Base-by-base conservation (phyloP, 23 tunicate species). In the Trididemnum nubilum region DNA sequence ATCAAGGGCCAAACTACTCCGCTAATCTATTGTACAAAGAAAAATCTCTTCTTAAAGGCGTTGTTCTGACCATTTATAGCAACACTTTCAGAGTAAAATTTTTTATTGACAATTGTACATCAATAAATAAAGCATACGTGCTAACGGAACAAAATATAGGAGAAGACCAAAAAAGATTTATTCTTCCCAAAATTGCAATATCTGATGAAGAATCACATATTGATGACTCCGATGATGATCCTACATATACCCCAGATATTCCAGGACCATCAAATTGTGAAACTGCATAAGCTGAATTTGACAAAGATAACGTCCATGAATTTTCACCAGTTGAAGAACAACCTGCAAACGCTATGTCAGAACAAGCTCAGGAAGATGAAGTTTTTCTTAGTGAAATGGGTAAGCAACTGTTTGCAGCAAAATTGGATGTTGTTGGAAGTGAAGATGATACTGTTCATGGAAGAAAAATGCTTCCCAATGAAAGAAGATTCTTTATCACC, bases 151-250 rank as follows among this genome's bases (percentile, higher is more conserved):
- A 44, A 44, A 44, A 44, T 44, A 44, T 44, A 44, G 15, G 54
- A 44, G 54, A 44, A 44, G 54, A 44, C 54, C 54, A 44, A 44
- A 44, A 15, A 44, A 44, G 54, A 44, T 44, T 44, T 44, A 15
- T 44, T 44, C 54, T 44, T 44, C 54, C 54, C 54, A 44, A 44
- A 44, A 44, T 44, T 15, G 15, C 15, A 15, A 9, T 44, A 15
- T 44, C 54, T 44, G 54, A 44, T 44, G 54, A 44, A 44, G 54
- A 44, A 44, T 44, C 54, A 44, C 12, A 44, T 7, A 44, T 44
- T 44, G 54, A 44, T 44, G 54, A 44, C 54, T 44, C 54, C 54
- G 54, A 44, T 44, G 54, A 44, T 44, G 54, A 44, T 44, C 54
- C 54, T 44, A 44, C 54, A 44, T 44, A 44, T 44, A 44, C 54